Conservation (phyloP, 2,797 vertebrate species). For the Leptodactylus fallax region DNA sequence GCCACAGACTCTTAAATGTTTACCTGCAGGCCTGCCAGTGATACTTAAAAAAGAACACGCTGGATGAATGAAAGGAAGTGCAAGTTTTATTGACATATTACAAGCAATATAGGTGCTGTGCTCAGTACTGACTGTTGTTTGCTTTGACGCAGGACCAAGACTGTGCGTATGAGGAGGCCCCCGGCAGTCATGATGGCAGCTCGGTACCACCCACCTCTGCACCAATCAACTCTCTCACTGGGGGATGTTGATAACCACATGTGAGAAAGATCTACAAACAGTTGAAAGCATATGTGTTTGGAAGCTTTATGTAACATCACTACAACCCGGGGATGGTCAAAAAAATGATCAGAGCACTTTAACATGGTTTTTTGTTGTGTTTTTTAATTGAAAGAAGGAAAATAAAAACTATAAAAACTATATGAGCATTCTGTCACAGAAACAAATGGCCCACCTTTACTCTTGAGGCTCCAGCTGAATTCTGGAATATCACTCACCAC, state of each 20-base stretch:
- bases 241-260: constrained; percentile 66
- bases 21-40: not conserved
- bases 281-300: not conserved
- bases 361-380: too few relatives aligned
- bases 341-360: not conserved
- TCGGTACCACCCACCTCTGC: constrained; percentile 70
- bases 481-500: too few relatives aligned
- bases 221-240: constrained; percentile 67
- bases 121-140: constrained; percentile 40
- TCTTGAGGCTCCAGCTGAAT: too few relatives aligned
- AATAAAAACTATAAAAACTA: too few relatives aligned
- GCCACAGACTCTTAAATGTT: not conserved
- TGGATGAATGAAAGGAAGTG: constrained; percentile 14
- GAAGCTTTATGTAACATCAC: not conserved
- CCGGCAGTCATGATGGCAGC: constrained; percentile 55
- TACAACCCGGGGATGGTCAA: not conserved
- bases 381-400: too few relatives aligned
- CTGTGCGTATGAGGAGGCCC: not conserved
- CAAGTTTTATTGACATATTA: not conserved
- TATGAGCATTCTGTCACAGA: not conserved
- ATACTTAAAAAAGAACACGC: not conserved
- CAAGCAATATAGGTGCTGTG: constrained; percentile 38
- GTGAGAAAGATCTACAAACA: constrained; percentile 62
- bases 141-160: constrained; percentile 34
- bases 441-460: too few relatives aligned